A percentile compares a stretch with the other conserved stretches of the same genome.
Conservation (phyloP, 2,888 invertebrate genomes). For the Tanypteryx hageni region DNA sequence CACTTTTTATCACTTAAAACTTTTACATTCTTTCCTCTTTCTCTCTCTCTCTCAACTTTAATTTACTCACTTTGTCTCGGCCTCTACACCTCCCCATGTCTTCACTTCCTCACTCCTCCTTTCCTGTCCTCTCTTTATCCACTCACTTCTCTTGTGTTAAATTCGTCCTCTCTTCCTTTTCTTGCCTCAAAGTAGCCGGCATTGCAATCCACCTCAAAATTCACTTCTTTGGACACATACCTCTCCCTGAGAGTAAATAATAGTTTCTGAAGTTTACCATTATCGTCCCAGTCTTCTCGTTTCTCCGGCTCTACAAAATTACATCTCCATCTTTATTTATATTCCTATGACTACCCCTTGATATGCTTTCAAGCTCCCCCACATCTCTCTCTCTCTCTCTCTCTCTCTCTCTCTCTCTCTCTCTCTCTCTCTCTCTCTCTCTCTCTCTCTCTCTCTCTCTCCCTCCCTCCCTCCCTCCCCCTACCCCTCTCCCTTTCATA, state of each 20-base stretch:
- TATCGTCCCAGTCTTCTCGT: background rate
- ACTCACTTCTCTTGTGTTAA: background rate
- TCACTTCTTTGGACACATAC: constrained; percentile 1
- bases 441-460: too few relatives aligned
- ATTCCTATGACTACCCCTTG: background rate
- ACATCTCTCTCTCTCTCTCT: constrained; percentile 25
- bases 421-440: background rate
- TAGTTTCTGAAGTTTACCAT: constrained; percentile 43
- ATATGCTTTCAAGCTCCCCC: background rate
- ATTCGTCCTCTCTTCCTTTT: background rate
- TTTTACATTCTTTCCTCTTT: background rate
- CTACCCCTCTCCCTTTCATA: too few relatives aligned
- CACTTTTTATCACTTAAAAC: background rate
- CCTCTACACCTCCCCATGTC: background rate
- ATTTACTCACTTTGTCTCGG: background rate
- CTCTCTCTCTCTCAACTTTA: background rate
- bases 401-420: background rate
- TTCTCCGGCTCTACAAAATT: constrained; percentile 20
- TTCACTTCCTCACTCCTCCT: background rate
- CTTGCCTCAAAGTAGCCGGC: background rate
- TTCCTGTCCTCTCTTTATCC: background rate
- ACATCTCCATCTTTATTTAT: constrained; percentile 43
- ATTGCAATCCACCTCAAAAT: constrained; percentile 53
- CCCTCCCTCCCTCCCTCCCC: too few relatives aligned
- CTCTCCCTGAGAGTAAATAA: constrained; percentile 30